Evolutionary conservation across 2,888 invertebrate species (phyloP), one percentile per base, ranked within the genome.

Genomic region (Acleris holmiana): DNA sequence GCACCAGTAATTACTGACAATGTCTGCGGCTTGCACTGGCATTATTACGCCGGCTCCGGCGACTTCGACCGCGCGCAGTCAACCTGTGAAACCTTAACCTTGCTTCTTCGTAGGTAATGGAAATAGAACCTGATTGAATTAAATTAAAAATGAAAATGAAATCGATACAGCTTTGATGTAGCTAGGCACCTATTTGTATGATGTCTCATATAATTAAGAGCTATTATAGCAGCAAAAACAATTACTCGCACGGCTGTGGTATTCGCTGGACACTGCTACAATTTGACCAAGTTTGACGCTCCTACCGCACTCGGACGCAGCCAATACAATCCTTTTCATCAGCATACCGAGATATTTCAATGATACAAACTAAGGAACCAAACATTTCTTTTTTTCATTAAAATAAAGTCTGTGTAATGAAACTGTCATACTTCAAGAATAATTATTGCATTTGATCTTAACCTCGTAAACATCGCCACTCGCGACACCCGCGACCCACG

Each of bases 1-100:
- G 87, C 82, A 80, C 80, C 73, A 75, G 82, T 83, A 85, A 87
- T 88, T 88, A 87, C 84, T 68, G 77, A 83, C 86, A 83, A 83
- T 83, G 85, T 87, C 80, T 82, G 84, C 76, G 80, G 79, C 78
- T 76, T 76, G 77, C 75, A 74, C 76, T 71, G 75, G 75, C 76
- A 72, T 67, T 63, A 54, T 69, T 69, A 56, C 69, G 67, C 48
- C 35, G 62, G 35, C 18, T 18, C 64, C 55, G 68, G 63, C 57
- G 68, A 68, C 68, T 63, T 72, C 72, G 72, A 71, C 66, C 69
- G 66, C 66, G 72, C 69, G 75, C 76, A 73, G 69, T 72, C 69
- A 49, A 41, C 60, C 63, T 35, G 46, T 35, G 21, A 46, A 44
- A 29, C 57, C 17, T 41, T 48, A 40, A 15, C 35, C 25, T 15